Base-by-base conservation (phyloP, 2,113 vertebrate genomes). In the Nesoenas mayeri region DNA sequence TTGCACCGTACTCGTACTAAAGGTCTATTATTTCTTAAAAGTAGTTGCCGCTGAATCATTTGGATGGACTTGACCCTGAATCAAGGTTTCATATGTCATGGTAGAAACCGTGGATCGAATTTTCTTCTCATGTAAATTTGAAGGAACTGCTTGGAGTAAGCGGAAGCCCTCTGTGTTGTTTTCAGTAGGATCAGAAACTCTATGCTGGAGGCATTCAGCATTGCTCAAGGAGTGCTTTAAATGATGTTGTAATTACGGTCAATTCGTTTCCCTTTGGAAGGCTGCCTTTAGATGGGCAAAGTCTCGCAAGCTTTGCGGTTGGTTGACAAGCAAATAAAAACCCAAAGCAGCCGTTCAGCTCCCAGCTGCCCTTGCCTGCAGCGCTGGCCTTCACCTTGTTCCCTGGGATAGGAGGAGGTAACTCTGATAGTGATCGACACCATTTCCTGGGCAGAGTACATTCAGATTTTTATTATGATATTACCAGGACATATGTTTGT, bases 391-490 rank as follows among this genome's bases (percentile, higher is more conserved):
- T 96, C 95, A 88, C 61, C 89, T 90, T 77, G 61, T 44, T 84
- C 24, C 1, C 60, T 42, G 18, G 4, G 69, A 4, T 48, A 9
- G 58, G 53, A 58, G 66, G 75, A 62, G 51, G 91, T 31, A 81
- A 51, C 96, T 47, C 44, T 74, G 96, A 97, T 96, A 93, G 92
- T 15, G 67, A 95, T 96, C 70, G 0, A 67, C 85, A 64, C 0
- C 6, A 85, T 93, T 97, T 96, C 95, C 93, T 61, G 92, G 84
- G 84, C 73, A 57, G 15, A 75, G 91, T 69, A 47, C 94, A 91
- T 96, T 91, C 88, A 74, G 65, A 70, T 96, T 96, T 97, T 96
- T 97, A 97, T 97, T 85, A 78, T 14, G 85, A 85, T 97, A 94
- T 95, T 96, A 91, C 60, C 73, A 65, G 91, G 93, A 96, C 89